phyloP scores from a whole-genome alignment of 2,888 invertebrate genomes.

The Cartodere bifasciata region DNA sequence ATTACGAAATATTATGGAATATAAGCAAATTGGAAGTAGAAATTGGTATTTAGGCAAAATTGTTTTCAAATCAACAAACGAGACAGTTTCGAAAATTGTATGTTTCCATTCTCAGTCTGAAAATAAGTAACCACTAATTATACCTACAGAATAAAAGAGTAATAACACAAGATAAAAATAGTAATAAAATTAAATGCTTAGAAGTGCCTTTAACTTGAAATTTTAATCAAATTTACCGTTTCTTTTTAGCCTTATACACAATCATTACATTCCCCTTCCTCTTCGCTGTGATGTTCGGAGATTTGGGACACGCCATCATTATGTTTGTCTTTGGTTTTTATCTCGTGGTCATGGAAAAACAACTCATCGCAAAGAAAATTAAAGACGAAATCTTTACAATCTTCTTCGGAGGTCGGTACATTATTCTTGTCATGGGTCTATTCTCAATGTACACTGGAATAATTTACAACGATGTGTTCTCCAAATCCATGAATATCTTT shows the following conservation, averaged over 20 bases:
- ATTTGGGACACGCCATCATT: constrained; percentile 80
- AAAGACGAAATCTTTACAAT: constrained; percentile 64
- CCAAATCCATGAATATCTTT: constrained; percentile 62
- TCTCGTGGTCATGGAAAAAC: constrained; percentile 72
- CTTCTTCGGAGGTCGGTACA: constrained; percentile 66
- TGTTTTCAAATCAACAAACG: too few relatives aligned
- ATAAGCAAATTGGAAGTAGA: too few relatives aligned
- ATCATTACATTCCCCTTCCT: constrained; percentile 90
- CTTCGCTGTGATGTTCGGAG: constrained; percentile 95
- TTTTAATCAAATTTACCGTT: constrained; percentile 4
- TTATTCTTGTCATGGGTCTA: constrained; percentile 64
- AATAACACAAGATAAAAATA: too few relatives aligned
- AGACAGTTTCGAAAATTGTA: too few relatives aligned
- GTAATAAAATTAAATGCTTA: too few relatives aligned
- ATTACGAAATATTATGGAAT: constrained; percentile 1
- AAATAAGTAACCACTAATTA: too few relatives aligned
- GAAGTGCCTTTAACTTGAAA: too few relatives aligned
- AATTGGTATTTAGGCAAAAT: too few relatives aligned
- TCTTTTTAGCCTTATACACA: constrained; percentile 30
- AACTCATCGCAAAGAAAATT: constrained; percentile 54
- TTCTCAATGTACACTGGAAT: constrained; percentile 70
- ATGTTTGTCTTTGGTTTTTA: constrained; percentile 67
- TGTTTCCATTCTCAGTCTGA: too few relatives aligned
- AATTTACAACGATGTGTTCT: constrained; percentile 70
- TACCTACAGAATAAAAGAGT: too few relatives aligned